Evolutionary conservation across 2,888 invertebrate species (phyloP).

Genomic region (Dryadula phaetusa): DNA sequence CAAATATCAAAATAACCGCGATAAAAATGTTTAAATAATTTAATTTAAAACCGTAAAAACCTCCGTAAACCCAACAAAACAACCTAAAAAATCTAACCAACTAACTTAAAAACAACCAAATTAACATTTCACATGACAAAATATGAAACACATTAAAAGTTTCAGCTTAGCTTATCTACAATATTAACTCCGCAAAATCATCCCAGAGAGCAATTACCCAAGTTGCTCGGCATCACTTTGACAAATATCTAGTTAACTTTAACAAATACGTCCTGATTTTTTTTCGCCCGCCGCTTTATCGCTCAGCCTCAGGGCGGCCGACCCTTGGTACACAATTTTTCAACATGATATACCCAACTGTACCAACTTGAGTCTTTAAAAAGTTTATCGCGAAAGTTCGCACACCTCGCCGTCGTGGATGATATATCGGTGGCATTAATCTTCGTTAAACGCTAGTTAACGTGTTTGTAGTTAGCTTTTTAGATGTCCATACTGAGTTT

Average conservation of each 20-base stretch:
- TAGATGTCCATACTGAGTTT: not conserved
- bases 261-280: constrained; percentile 79
- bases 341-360: constrained; percentile 73
- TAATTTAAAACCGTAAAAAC: not conserved
- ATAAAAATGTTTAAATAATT: too few relatives aligned
- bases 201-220: constrained; percentile 73
- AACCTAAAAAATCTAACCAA: not conserved
- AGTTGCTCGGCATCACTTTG: constrained; percentile 65
- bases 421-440: constrained; percentile 79
- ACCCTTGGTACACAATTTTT: constrained; percentile 81
- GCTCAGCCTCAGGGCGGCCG: constrained; percentile 70
- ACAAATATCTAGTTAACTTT: constrained; percentile 77
- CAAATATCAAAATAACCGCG: too few relatives aligned
- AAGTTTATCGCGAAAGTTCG: constrained; percentile 81
- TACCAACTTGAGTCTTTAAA: constrained; percentile 79
- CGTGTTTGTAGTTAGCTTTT: constrained; percentile 49
- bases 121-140: constrained; percentile 14
- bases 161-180: constrained; percentile 34
- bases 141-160: constrained; percentile 34
- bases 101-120: constrained; percentile 1
- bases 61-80: not conserved
- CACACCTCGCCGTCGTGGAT: constrained; percentile 73
- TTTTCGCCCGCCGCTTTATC: constrained; percentile 72
- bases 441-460: constrained; percentile 74
- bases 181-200: constrained; percentile 40